Evolutionary conservation across 1,140 invertebrate genomes (phyloP), one percentile per base, ranked within the genome.

Genomic region (Bombus impatiens): DNA sequence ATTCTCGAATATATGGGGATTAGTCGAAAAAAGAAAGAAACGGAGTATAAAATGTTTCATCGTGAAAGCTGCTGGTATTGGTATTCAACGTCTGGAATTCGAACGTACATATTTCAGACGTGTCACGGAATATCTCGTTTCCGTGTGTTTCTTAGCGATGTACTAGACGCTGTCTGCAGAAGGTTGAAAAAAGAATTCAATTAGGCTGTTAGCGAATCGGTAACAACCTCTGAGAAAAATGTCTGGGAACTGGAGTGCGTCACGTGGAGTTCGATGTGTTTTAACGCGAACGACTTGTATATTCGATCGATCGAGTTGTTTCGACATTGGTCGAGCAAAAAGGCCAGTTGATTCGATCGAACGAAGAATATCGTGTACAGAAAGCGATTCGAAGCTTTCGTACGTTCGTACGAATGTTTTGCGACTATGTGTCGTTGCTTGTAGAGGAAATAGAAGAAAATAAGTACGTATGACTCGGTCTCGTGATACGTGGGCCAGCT

Each of bases 181-280:
- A 42, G 5, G 70, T 28, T 8, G 1, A 1, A 72, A 25, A 59
- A 68, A n/a, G 32, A 40, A 79, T 62, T 72, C 77, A 47, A 85
- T 85, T 72, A 80, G 77, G 18, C 25, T 53, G 70, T 78, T 71
- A 59, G 35, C 62, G 57, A 47, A 9, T 28, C n/a, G 15, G 32
- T 79, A 72, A 85, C 28, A 12, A 40, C 10, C 53, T 53, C 77
- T 85, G 77, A 65, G 83, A 85, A 80, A 79, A 72, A 65, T 35
- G 75, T 62, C 40, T 72, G 83, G 77, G 83, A 85, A 85, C 53
- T 70, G 42, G 68, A 47, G 25, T 47, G 37, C 12, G 72, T 83
- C 72, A 5, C n/a, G 8, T 28, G 53, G 35, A 35, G 35, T 53
- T 35, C 40, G 6, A n/a, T 13, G 65, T 15, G 25, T 59, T 40